Percentiles rank a stretch among this genome's conserved stretches.
Conservation (phyloP, 2,113 vertebrate genomes). For the Balaeniceps rex region DNA sequence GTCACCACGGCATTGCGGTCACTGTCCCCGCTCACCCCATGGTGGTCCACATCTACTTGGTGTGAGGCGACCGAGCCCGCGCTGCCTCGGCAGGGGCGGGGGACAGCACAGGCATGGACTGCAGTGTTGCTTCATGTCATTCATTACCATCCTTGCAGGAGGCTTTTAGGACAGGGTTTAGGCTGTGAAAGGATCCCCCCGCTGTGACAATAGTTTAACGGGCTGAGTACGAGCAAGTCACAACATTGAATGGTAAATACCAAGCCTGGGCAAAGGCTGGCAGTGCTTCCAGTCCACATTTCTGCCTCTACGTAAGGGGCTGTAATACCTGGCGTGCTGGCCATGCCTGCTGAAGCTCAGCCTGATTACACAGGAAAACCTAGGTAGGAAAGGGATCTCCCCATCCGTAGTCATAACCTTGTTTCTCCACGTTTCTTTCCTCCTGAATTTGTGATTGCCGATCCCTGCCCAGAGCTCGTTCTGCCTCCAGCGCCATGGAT, state of each 20-base stretch:
- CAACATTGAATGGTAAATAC: neutral
- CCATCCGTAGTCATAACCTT: neutral
- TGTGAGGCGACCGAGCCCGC: fast-evolving
- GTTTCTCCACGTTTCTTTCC: fast-evolving
- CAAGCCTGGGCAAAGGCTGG: neutral
- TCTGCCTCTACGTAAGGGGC: neutral
- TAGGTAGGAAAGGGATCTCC: neutral
- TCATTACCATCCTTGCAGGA: neutral
- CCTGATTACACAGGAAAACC: neutral
- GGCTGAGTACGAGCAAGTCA: neutral
- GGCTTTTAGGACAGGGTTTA: neutral
- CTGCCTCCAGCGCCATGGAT: fast-evolving
- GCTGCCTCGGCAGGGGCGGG: fast-evolving
- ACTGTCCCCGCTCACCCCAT: neutral
- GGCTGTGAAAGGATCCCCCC: neutral
- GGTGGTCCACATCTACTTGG: neutral
- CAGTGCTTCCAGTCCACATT: neutral
- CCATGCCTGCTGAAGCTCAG: neutral
- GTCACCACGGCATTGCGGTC: fast-evolving
- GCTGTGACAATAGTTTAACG: neutral
- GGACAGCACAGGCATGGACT: too few relatives aligned
- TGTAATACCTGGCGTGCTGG: neutral
- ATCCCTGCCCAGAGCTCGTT: neutral
- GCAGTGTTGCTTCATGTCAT: neutral
- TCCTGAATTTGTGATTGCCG: fast-evolving